Evolutionary conservation across 2,888 invertebrate species (phyloP), one percentile per base, ranked within the genome.

Genomic region (Drosophila prostipennis): DNA sequence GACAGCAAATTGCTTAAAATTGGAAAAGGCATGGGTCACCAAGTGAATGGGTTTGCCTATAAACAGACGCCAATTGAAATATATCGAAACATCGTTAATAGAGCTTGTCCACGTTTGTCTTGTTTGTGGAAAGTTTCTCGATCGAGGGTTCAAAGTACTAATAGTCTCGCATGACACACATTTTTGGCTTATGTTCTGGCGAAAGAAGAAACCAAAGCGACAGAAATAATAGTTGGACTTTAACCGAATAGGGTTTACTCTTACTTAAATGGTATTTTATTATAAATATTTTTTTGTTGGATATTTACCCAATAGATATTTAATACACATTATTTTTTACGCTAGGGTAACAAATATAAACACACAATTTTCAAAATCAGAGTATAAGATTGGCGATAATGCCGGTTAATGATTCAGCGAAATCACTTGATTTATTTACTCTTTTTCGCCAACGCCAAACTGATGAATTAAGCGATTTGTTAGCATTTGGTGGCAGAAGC

Each of bases 61-160:
- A 49, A 60, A 59, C 46, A 69, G 51, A 23, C 14, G 32, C 16
- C 54, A 69, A 80, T 86, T 71, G 51, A 51, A 61, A 75, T 49
- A 14, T 57, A 37, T 54, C 59, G 49, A 57, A 58, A 65, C 40
- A 74, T 72, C 70, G 56, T 68, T 68, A 70, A 82, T 82, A 77
- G 49, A 67, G 34, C 59, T 42, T 39, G 42, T 45, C 60, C 40
- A 57, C 51, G 19, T 32, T 54, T 60, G 34, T 45, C 40, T 11
- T 32, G 45, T 42, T 19, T 45, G 29, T 77, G 77, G 70, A 82
- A 86, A 80, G 78, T 77, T 82, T 69, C 67, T 37, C 26, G 16
- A 16, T 54, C 29, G 19, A 6, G 6, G 32, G 83, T 78, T 81
- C 82, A 74, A 73, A 79, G 85, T 65, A 69, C 79, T 54, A 43